Base-by-base conservation (phyloP, 2,113 vertebrate genomes). In the Microcebus griseorufus region DNA sequence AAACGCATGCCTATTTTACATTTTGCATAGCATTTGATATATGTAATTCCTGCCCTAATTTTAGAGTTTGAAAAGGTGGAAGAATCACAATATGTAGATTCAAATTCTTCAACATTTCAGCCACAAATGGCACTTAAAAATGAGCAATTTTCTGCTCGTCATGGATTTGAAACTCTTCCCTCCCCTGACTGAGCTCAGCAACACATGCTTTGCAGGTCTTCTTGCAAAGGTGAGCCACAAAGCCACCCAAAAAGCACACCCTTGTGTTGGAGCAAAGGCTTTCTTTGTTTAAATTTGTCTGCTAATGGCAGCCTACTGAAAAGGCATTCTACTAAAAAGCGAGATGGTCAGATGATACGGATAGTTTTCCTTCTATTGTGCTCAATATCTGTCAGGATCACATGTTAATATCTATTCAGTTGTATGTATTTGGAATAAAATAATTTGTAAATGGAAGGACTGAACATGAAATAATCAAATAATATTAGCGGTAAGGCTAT, bases 251-350 rank as follows among this genome's bases (percentile, higher is more conserved):
- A 2, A 48, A 86, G 92, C 94, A 73, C 45, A 34, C 17, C 88
- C 93, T 94, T 65, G 16, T 14, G 25, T 67, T 37, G 92, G 64
- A 82, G 67, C 96, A 96, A 96, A 95, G 76, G 93, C 96, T 97
- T 96, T 95, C 98, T 98, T 98, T 98, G 98, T 99, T 98, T 97
- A 90, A 96, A 72, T 62, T 60, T 93, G 72, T 89, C 86, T 79
- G 51, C 88, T 75, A 51, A 94, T 51, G 83, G 51, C 64, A 67
- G 51, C 93, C 34, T 18, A 23, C 60, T 60, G 82, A 65, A 72
- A 90, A 78, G 82, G 42, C 64, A 67, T 55, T 94, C 34, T 18
- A 23, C 60, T 60, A 84, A 65, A 72, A 90, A 78, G 80, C 94
- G 97, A 97, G 94, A 96, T 92, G 81, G 76, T 88, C 75, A 87